Conservation (phyloP, 2,113 vertebrate species). For the Upupa epops region DNA sequence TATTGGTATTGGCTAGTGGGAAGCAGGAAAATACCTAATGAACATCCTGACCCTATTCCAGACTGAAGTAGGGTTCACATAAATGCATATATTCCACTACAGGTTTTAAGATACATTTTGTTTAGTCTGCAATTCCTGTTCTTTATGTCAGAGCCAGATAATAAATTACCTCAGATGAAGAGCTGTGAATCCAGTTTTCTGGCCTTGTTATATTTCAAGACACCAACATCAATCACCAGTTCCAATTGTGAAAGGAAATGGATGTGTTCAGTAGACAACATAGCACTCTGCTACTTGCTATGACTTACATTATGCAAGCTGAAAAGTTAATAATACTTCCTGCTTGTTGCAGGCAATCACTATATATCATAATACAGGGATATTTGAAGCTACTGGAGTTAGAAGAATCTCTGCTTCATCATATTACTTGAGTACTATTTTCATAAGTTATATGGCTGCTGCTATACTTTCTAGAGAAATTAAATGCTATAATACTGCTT, state of each 20-base stretch:
- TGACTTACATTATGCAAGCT: background rate
- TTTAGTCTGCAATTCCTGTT: background rate
- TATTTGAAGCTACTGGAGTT: background rate
- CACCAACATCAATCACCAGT: background rate
- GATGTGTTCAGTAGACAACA: background rate
- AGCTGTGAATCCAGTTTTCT: background rate
- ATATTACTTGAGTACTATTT: background rate
- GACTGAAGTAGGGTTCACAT: background rate
- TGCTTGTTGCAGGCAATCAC: background rate
- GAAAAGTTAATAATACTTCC: constrained; percentile 38
- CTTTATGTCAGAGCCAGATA: background rate
- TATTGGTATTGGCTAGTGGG: background rate
- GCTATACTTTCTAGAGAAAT: constrained; percentile 5
- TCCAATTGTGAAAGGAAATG: background rate
- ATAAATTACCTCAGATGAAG: background rate
- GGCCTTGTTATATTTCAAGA: constrained; percentile 12
- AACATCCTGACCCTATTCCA: background rate
- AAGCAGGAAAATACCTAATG: background rate
- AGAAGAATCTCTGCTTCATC: background rate
- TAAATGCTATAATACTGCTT: constrained; percentile 1
- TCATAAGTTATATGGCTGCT: background rate
- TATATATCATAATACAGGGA: background rate
- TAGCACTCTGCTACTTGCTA: background rate
- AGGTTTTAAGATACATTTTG: background rate
- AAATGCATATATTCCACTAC: background rate